Percentiles rank a stretch among this genome's conserved stretches.
Evolutionary conservation across 2,888 invertebrate genomes (phyloP).

Genomic region (Diarsia rubi): DNA sequence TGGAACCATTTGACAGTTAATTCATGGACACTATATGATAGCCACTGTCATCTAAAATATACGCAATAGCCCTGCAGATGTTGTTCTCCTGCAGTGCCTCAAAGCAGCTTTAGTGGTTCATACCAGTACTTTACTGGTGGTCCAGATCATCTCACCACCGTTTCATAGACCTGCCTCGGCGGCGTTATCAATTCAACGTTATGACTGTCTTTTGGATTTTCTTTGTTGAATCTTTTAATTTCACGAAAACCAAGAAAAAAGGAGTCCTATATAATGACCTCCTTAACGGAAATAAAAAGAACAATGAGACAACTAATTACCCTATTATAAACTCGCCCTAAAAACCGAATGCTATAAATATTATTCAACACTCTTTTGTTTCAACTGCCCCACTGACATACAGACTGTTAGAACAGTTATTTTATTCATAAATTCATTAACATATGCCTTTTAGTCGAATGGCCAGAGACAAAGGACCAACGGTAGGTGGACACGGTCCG

Average conservation of each 20-base stretch:
- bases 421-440: constrained; percentile 54
- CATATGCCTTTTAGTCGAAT: constrained; percentile 41
- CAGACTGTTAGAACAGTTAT: constrained; percentile 59
- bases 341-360: constrained; percentile 39
- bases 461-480: constrained; percentile 70
- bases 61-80: too few relatives aligned
- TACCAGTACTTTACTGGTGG: too few relatives aligned
- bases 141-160: too few relatives aligned
- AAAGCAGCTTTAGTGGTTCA: too few relatives aligned
- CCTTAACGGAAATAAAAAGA: not conserved
- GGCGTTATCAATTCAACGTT: too few relatives aligned
- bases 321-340: constrained; percentile 18
- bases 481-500: constrained; percentile 67
- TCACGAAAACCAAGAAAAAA: not conserved
- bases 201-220: not conserved
- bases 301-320: constrained; percentile 30
- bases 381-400: constrained; percentile 69
- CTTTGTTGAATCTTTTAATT: not conserved
- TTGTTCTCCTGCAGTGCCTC: too few relatives aligned
- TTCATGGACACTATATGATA: too few relatives aligned
- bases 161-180: too few relatives aligned
- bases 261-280: not conserved
- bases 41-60: too few relatives aligned
- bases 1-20: too few relatives aligned
- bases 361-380: constrained; percentile 61